Evolutionary conservation across 2,888 invertebrate genomes (phyloP).

Genomic region (Ophion costatus): DNA sequence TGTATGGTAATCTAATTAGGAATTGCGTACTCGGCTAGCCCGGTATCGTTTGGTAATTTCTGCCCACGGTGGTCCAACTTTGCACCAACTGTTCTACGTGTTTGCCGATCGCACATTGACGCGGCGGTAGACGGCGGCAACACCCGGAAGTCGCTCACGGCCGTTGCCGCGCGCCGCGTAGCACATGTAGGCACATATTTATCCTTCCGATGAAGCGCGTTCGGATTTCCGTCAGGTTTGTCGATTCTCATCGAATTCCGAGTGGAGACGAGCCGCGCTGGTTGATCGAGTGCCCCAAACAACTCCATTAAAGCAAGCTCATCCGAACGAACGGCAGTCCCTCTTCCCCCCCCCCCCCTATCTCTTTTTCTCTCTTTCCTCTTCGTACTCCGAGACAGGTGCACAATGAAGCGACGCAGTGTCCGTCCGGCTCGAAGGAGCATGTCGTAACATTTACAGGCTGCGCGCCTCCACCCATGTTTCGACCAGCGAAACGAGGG

Average conservation of each 20-base stretch:
- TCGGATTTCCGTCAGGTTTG: constrained; percentile 38
- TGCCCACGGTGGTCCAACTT: not conserved
- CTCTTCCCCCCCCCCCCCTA: not conserved
- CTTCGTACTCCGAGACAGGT: constrained; percentile 35
- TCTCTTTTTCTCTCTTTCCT: constrained; percentile 4
- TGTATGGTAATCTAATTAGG: no score
- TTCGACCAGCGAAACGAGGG: constrained; percentile 45
- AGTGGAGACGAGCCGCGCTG: constrained; percentile 9
- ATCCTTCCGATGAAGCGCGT: constrained; percentile 6
- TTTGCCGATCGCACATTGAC: not conserved
- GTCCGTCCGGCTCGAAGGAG: not conserved
- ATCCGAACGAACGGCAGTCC: not conserved
- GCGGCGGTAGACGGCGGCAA: not conserved
- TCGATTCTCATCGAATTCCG: constrained; percentile 44
- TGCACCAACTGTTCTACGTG: not conserved
- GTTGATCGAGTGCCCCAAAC: constrained; percentile 30
- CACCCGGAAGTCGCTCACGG: constrained; percentile 40
- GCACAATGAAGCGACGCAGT: constrained; percentile 28
- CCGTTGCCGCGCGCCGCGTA: not conserved
- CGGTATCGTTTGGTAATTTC: not conserved
- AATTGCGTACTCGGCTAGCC: no score
- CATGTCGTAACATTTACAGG: constrained; percentile 14
- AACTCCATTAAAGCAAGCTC: constrained; percentile 32
- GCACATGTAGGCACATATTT: not conserved
- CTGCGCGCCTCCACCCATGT: not conserved